Base-by-base conservation (phyloP, 2,113 vertebrate species). In the Prinia subflava region DNA sequence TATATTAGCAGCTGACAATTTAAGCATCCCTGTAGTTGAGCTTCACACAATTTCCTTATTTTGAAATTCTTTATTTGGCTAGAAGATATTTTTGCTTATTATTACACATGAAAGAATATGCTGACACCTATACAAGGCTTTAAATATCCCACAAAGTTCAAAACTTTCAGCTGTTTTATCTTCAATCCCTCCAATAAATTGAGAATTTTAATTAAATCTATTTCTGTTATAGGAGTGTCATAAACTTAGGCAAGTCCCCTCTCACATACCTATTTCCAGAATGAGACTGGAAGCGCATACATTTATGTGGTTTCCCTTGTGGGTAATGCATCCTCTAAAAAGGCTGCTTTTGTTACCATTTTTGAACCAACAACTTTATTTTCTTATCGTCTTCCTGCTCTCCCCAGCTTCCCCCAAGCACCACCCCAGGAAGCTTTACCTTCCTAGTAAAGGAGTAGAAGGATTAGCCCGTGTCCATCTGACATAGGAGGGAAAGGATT, bases 401-500 rank as follows among this genome's bases (percentile, higher is more conserved):
- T 39, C 7, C 5, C 5, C 8, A 1, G 1, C 8, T 31, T 28
- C 9, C 4, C 4, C 9, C 3, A 5, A 35, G 24, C 23, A 37
- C 47, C 5, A 9, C 4, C 10, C 4, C 27, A 35, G 24, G 12
- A 85, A 87, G 21, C 10, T 77, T 87, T 88, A 25, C 52, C 27
- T 10, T n/a, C 55, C 50, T 83, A 44, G n/a, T n/a, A 73, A 62
- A 55, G 39, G 57, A 80, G 41, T 24, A 69, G 68, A 35, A 63
- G 67, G 87, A 94, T 97, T 94, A 96, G 19, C n/a, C 55, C 77
- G 39, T 52, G 55, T 63, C 78, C 85, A 10, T 84, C 44, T 89
- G 93, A 73, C 87, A 94, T 52, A 55, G 82, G 11, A 92, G 59
- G 15, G 47, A 52, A 70, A 89, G 82, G 95, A 95, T 96, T 96